phyloP scores from a whole-genome alignment of 2,888 invertebrate genomes.

The Drosophila siamana region DNA sequence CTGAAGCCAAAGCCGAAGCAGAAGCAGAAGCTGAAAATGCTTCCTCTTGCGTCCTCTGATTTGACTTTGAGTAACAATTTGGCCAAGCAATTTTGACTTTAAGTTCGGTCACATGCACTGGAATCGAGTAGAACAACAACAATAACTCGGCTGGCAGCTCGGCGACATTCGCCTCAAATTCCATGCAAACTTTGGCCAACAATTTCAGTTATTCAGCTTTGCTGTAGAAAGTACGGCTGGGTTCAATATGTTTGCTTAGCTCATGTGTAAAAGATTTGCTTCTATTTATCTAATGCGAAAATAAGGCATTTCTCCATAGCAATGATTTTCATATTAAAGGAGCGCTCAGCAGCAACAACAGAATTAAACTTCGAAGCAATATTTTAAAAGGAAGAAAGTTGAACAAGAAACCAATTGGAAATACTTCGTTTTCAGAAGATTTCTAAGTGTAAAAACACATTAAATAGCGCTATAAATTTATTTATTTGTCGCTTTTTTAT shows the following conservation, averaged over 20 bases:
- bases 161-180: slow-evolving; percentile 33
- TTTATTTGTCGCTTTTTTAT: no score
- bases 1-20: slow-evolving; percentile 14
- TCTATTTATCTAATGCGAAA: neutral
- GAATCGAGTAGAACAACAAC: neutral
- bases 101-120: slow-evolving; percentile 53
- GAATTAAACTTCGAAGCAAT: neutral
- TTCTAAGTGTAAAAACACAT: no score
- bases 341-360: neutral
- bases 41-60: slow-evolving; percentile 26
- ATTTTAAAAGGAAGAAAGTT: no score
- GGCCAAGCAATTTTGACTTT: slow-evolving; percentile 55
- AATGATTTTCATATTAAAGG: neutral
- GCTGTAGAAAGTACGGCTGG: neutral
- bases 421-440: no score
- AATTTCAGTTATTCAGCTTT: slow-evolving; percentile 14
- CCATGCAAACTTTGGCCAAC: slow-evolving; percentile 18
- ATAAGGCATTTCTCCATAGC: neutral
- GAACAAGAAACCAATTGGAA: no score
- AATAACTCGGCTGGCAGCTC: slow-evolving; percentile 1
- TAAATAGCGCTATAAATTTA: no score
- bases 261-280: neutral
- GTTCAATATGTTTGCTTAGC: neutral
- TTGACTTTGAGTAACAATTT: slow-evolving; percentile 61
- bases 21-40: slow-evolving; percentile 1